These are phyloP conservation scores for Mastigias papua DNA, from an alignment of 30 jellyfish, hydroid and myxozoan genomes.

Conservation along the genomic window DNA sequence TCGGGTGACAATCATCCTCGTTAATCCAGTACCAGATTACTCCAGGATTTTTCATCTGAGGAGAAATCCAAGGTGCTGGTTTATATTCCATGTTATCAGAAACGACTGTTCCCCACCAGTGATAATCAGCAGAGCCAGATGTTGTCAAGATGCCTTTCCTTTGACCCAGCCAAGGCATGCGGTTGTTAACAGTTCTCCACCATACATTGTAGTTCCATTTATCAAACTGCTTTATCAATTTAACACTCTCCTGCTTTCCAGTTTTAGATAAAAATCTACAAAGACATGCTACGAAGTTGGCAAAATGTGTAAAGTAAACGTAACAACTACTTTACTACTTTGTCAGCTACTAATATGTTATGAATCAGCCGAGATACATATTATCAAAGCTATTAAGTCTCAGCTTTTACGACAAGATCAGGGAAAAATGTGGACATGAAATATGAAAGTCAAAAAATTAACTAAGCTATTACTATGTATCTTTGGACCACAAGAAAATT, in stretches of 20 bases:
- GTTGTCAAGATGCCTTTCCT: constrained; percentile 81
- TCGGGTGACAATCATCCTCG: constrained; percentile 91
- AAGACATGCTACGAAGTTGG: too few relatives aligned
- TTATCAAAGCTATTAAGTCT: too few relatives aligned
- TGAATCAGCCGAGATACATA: too few relatives aligned
- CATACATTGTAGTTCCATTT: constrained; percentile 71
- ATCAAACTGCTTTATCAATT: constrained; percentile 66
- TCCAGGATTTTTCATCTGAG: constrained; percentile 75
- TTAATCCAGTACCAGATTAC: constrained; percentile 95
- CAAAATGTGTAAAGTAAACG: too few relatives aligned
- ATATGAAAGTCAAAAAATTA: too few relatives aligned
- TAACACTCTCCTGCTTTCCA: constrained; percentile 49
- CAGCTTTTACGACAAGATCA: too few relatives aligned
- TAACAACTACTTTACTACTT: too few relatives aligned
- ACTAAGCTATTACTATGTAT: too few relatives aligned
- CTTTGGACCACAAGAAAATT: too few relatives aligned
- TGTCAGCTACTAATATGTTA: too few relatives aligned
- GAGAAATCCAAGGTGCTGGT: constrained; percentile 83
- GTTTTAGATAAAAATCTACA: constrained; percentile 28
- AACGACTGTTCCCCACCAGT: constrained; percentile 84
- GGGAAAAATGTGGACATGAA: too few relatives aligned
- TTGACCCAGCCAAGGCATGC: constrained; percentile 89
- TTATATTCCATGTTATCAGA: constrained; percentile 65
- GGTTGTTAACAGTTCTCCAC: constrained; percentile 32
- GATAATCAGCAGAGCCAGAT: constrained; percentile 35